These are phyloP conservation scores for Xestia ashworthii DNA, from an alignment of 2,888 invertebrate species.

Conservation along the genomic window DNA sequence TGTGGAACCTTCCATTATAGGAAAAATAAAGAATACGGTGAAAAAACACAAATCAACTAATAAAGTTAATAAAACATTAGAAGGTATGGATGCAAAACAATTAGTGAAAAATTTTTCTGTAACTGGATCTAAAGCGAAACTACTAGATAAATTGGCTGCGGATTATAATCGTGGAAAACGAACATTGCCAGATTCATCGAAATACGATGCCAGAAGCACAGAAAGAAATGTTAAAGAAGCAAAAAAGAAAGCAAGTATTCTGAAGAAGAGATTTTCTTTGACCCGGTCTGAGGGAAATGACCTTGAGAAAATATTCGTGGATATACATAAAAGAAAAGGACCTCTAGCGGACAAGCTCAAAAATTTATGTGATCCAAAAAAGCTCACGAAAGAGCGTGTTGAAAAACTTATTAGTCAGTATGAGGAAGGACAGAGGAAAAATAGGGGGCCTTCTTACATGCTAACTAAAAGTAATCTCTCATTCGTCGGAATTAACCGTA, in stretches of 20 bases:
- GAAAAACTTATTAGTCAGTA: constrained; percentile 43
- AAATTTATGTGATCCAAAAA: constrained; percentile 44
- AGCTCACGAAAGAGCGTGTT: constrained; percentile 50
- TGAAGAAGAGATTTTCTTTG: constrained; percentile 49
- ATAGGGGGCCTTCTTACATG: constrained; percentile 50
- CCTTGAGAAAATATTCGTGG: constrained; percentile 42
- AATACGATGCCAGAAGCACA: constrained; percentile 59
- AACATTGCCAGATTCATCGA: no score
- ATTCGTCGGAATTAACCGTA: constrained; percentile 30
- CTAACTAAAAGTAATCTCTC: constrained; percentile 44
- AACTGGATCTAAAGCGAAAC: no score
- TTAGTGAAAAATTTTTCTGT: no score
- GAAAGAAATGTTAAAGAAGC: constrained; percentile 42
- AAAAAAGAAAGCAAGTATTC: constrained; percentile 35
- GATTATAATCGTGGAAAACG: no score
- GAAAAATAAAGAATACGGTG: constrained; percentile 66
- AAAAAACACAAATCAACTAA: constrained; percentile 62
- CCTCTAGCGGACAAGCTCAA: constrained; percentile 30
- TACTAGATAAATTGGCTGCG: no score
- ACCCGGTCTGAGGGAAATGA: constrained; percentile 11
- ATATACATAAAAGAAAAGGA: constrained; percentile 32
- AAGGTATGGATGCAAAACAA: constrained; percentile 47
- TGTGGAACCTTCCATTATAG: constrained; percentile 35
- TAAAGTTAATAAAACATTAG: constrained; percentile 66
- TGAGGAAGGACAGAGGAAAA: constrained; percentile 31